Evolutionary conservation across 2,797 vertebrate genomes (phyloP).

Genomic region (Coregonus ussuriensis): DNA sequence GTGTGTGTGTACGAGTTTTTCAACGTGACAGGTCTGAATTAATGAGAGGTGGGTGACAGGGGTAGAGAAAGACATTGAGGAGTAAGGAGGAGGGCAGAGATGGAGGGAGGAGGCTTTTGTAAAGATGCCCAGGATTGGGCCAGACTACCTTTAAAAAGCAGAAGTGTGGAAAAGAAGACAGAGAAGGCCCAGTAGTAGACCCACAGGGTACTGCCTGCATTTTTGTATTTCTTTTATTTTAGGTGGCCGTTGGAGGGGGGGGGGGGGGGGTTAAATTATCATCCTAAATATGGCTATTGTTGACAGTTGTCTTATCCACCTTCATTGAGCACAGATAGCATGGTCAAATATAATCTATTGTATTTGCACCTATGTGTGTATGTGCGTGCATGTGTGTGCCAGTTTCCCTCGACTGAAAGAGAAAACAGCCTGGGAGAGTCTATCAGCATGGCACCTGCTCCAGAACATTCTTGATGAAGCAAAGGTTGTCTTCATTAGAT

Average conservation of each 20-base stretch:
- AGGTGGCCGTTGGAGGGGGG: background rate
- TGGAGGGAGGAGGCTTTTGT: conserved; percentile 54
- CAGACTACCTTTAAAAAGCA: conserved; percentile 21
- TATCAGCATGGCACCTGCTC: conserved; percentile 98
- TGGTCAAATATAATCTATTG: conserved; percentile 43
- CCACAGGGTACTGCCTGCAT: background rate
- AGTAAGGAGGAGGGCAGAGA: conserved; percentile 64
- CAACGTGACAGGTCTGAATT: conserved; percentile 71
- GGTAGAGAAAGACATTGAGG: conserved; percentile 52
- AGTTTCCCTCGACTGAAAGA: conserved; percentile 74
- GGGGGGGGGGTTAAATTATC: background rate
- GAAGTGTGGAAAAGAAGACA: background rate
- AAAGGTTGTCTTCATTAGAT: conserved; percentile 99
- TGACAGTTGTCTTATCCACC: conserved; percentile 1
- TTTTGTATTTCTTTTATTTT: background rate
- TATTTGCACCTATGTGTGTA: conserved; percentile 30
- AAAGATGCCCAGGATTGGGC: background rate
- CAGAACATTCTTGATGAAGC: conserved; percentile 99
- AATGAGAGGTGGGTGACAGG: conserved; percentile 72
- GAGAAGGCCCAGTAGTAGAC: background rate
- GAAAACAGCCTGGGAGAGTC: conserved; percentile 83
- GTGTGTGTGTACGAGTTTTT: conserved; percentile 34
- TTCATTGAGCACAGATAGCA: conserved; percentile 1
- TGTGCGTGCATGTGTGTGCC: conserved; percentile 57
- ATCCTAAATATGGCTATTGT: background rate